Conservation (phyloP, 2,797 vertebrate species). For the Okamejei kenojei region DNA sequence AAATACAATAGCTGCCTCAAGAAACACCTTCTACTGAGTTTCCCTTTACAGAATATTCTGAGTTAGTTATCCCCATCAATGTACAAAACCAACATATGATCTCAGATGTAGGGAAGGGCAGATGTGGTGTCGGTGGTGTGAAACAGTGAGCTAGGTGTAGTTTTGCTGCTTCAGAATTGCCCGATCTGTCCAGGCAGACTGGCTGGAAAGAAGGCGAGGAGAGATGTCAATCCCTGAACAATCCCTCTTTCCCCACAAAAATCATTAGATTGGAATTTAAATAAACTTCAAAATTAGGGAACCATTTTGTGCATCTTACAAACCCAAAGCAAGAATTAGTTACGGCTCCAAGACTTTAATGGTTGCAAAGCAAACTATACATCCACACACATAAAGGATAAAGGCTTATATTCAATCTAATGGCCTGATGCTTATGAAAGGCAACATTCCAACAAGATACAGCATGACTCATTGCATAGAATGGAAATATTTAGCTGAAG, state of each 20-base stretch:
- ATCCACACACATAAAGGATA: neutral
- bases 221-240: neutral
- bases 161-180: neutral
- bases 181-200: neutral
- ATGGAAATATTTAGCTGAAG: neutral
- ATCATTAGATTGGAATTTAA: neutral
- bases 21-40: neutral
- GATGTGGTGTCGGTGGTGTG: neutral
- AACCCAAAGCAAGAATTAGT: neutral
- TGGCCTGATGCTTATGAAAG: neutral
- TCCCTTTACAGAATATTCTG: neutral
- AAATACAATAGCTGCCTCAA: neutral
- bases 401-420: neutral
- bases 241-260: neutral
- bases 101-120: neutral
- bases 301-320: neutral
- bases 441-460: constrained; percentile 7
- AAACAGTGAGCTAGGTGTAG: too few relatives aligned
- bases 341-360: neutral
- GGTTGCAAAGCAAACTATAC: neutral
- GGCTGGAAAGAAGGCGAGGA: neutral
- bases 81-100: neutral
- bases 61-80: too few relatives aligned
- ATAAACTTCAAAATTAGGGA: neutral
- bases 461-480: neutral